Base-by-base conservation (phyloP, 2,797 vertebrate species). In the Acomys russatus region DNA sequence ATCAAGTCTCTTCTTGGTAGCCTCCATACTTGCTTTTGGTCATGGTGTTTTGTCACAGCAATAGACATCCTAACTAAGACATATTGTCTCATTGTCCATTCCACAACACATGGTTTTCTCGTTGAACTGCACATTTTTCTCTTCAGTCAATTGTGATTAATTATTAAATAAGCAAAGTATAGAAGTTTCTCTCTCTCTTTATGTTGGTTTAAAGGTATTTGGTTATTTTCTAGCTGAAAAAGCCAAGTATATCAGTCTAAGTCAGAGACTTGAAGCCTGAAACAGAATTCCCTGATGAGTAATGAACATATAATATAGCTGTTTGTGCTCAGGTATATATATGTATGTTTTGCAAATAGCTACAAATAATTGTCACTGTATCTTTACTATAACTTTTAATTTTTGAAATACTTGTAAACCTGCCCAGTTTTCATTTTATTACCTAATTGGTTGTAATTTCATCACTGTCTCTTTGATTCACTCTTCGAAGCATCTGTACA, bases 81-180 rank as follows among this genome's bases (percentile, higher is more conserved):
- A 68, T 86, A 95, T 8, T n/a, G 14, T 71, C 78, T 96, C 87
- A 88, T 95, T 96, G 91, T 96, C 66, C 87, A 93, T 91, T 96
- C 73, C 30, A 95, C 63, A 95, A 80, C 82, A 92, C 97, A 97
- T 96, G 97, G 28, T 95, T 97, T 95, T 97, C 64, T 80, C 44
- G 95, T 92, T 56, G 92, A 97, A 97, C 97, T 94, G 98, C 87
- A 96, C 95, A 88, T 88, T 76, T 94, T 89, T 90, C 44, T 96
- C 54, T 85, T 94, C 79, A 79, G 95, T 98, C 97, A 97, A 97
- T 98, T 97, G 97, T 97, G 97, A 97, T 97, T 97, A 92, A 95
- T 95, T 95, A n/a, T 92, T 66, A 96, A 95, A 90, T 87, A 95
- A 95, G 73, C 71, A 95, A 90, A 95, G 88, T 91, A 73, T 49